Evolutionary conservation across 2,113 vertebrate species (phyloP), one percentile per base, ranked within the genome.

Genomic region (Strigops habroptila): DNA sequence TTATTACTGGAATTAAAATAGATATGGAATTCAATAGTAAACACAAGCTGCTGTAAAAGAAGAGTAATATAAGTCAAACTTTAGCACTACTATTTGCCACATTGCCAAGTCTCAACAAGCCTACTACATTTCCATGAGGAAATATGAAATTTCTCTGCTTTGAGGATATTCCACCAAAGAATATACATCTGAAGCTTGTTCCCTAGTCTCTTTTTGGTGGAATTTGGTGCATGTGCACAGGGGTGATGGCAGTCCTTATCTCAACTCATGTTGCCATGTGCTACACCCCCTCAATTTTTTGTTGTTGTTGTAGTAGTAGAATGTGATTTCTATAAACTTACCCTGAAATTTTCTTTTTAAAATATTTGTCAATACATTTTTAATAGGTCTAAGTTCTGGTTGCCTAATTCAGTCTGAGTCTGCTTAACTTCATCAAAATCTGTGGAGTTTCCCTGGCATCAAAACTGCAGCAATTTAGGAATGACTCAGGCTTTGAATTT

Each of bases 371-470:
- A 78, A 51, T 39, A 10, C 33, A 24, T 84, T 86, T 92, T 76
- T 41, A 62, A 53, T 25, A 88, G 78, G 31, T 65, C 31, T 30
- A 59, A 57, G 18, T 77, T 86, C 30, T 68, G 27, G 43, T 46
- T 28, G 55, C 83, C 71, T 39, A 6, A 39, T 74, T 62, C n/a
- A 88, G 23, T 23, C 67, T 49, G 24, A 74, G 23, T 59, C 80
- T 93, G 44, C 64, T 84, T 59, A 91, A 91, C 39, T 76, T 65
- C 84, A 51, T 33, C 37, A 91, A 70, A 88, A 88, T 67, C 63
- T 53, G 10, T 67, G 95, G 94, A 93, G 82, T 96, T 97, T 94
- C 96, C 95, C 93, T 96, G 95, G 91, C 90, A 59, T 82, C 3
- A 33, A 85, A 92, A 82, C 11, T 79, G 25, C 30, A 78, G 52